Base-by-base conservation (phyloP, 2,113 vertebrate species). In the Prochilodus magdalenae region DNA sequence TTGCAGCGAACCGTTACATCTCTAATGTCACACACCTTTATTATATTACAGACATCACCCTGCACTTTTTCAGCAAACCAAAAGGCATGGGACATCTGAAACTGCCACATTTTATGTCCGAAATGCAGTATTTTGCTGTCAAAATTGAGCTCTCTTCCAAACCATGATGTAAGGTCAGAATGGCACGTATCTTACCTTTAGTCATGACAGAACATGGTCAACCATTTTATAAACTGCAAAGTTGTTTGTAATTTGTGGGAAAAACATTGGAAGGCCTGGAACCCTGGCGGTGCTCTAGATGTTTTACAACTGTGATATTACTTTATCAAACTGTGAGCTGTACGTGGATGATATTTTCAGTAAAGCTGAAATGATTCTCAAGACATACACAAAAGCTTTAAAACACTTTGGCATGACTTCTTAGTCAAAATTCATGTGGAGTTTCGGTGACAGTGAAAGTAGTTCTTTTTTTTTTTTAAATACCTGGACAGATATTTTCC, bases 401-500 rank as follows among this genome's bases (percentile, higher is more conserved):
- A 29, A 33, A 5, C 11, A 11, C 40, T 44, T 30, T 65, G 60
- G 2, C 24, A 26, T 62, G n/a, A 65, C 30, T 65, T 65, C 14
- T 24, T 5, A 59, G 1, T 3, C 30, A 33, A n/a, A 67, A 40
- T 24, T 36, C 14, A 75, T 77, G 47, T 55, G 2, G 47, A 70
- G 7, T 15, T 55, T 59, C 30, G 22, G 57, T 69, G 30, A 40
- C 20, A 40, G 1, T 10, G 33, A 29, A 69, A 16, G 29, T 12
- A 36, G n/a, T n/a, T n/a, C n/a, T n/a, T n/a, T n/a, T n/a, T n/a
- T n/a, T n/a, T n/a, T n/a, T n/a, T n/a, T n/a, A 77, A 29, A 71
- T 94, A 99, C 98, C 97, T 99, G 90, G 97, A 94, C 87, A 99
- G 93, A 91, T 96, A 99, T 59, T 94, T 94, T 88, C 97, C 98